Evolutionary conservation across 2,888 invertebrate genomes (phyloP).

Genomic region (Eugnorisma glareosa): DNA sequence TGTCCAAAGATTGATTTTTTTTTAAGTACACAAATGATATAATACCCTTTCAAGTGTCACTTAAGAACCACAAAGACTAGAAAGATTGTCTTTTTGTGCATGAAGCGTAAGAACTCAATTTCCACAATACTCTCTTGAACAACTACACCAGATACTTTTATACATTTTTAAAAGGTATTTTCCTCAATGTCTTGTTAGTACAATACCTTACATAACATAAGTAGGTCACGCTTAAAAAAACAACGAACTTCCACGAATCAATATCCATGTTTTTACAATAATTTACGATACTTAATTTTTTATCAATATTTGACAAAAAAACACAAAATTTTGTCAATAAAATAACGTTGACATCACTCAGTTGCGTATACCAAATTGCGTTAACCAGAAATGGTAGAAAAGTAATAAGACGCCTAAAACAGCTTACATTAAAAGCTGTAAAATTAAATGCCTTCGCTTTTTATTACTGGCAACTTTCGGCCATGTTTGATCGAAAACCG

Average conservation of each 20-base stretch:
- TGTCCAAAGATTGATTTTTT: slow-evolving; percentile 4
- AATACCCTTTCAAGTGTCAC: slow-evolving; percentile 28
- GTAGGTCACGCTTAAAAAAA: slow-evolving; percentile 30
- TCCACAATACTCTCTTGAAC: slow-evolving; percentile 14
- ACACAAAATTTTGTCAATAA: slow-evolving; percentile 58
- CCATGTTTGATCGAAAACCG: slow-evolving; percentile 54
- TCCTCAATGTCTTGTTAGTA: slow-evolving; percentile 24
- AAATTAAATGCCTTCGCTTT: slow-evolving; percentile 71
- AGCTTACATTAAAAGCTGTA: slow-evolving; percentile 63
- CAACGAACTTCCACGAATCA: slow-evolving; percentile 33
- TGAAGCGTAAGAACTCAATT: slow-evolving; percentile 34
- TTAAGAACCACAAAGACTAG: slow-evolving; percentile 26
- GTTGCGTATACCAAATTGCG: slow-evolving; percentile 60
- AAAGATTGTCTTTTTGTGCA: slow-evolving; percentile 30
- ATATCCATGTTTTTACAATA: slow-evolving; percentile 32
- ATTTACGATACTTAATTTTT: slow-evolving; percentile 27
- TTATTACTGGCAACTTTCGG: slow-evolving; percentile 61
- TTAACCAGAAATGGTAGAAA: slow-evolving; percentile 65
- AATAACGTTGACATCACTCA: slow-evolving; percentile 69
- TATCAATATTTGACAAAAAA: slow-evolving; percentile 31
- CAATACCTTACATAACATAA: slow-evolving; percentile 30
- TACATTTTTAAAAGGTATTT: slow-evolving; percentile 28
- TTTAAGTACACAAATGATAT: slow-evolving; percentile 9
- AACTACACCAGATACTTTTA: slow-evolving; percentile 1
- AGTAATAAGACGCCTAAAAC: slow-evolving; percentile 69